Base-by-base conservation (phyloP, 2,888 invertebrate genomes). In the Rapana venosa region DNA sequence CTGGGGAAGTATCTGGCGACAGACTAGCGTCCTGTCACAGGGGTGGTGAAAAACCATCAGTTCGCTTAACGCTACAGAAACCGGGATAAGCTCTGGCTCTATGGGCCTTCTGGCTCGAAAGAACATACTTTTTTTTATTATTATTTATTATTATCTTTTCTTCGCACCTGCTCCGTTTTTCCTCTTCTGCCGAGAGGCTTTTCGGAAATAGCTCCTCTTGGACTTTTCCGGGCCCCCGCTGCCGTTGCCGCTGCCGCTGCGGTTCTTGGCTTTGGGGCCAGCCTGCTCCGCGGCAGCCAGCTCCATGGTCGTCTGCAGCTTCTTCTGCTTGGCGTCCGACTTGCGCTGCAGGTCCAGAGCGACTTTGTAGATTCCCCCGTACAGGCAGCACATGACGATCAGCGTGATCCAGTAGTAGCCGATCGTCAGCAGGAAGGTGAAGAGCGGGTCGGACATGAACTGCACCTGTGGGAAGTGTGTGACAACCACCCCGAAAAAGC, bases 371-470 rank as follows among this genome's bases (percentile, higher is more conserved):
- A 99, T 99, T 17, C 99, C 99, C 86, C 98, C 98, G 96, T 99
- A 99, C 17, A 99, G 97, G 90, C 98, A 97, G 95, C 99, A 98
- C 92, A 99, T 97, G 81, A 99, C 98, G 90, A 99, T 97, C 61
- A 99, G 97, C 0, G 99, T 99, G 83, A 98, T 98, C 99, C 99
- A 99, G 96, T 99, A 99, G 96, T 99, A 99, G 87, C 98, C 98
- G 94, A 99, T 98, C 90, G 99, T 99, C 90, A 99, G 97, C 88
- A 99, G 98, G 93, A 99, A 99, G 96, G 99, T 99, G 96, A 99
- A 99, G 89, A 99, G 97, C 0, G 99, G 98, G 96, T 99, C 98
- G 96, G 99, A 99, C 91, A 99, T 97, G 96, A 99, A 99, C 96
- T 99, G 99, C 30, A 99, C 99, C 81, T 83, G 81, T 83, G 47